Evolutionary conservation across 2,888 invertebrate species (phyloP).

Genomic region (Lasiommata megera): DNA sequence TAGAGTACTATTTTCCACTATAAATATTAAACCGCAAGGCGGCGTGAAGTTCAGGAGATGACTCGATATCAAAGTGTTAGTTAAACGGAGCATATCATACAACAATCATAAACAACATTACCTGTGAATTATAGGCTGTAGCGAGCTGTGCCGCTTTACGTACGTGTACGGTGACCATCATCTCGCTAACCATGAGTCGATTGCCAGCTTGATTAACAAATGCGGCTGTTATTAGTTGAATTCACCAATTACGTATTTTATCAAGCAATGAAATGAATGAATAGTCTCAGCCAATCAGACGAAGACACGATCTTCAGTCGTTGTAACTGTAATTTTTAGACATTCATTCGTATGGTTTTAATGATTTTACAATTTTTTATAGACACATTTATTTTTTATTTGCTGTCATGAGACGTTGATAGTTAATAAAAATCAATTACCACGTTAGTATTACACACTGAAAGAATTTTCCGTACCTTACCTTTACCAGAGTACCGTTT

Average conservation of each 20-base stretch:
- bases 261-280: no score
- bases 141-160: constrained; percentile 48
- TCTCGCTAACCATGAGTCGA: neutral
- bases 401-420: no score
- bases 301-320: no score
- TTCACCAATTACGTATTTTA: neutral
- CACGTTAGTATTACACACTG: no score
- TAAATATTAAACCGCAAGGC: constrained; percentile 9
- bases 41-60: constrained; percentile 27
- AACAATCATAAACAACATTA: constrained; percentile 60
- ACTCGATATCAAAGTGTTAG: constrained; percentile 39
- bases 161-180: constrained; percentile 46
- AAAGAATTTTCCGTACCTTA: no score
- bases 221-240: neutral
- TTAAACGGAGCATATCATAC: constrained; percentile 44
- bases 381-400: no score
- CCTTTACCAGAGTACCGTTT: no score
- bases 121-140: constrained; percentile 68
- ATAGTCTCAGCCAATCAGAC: no score
- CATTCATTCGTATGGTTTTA: no score
- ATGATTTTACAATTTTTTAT: no score
- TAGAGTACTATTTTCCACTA: neutral
- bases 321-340: no score
- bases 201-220: constrained; percentile 38
- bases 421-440: no score